These are phyloP conservation scores for Halichoeres trimaculatus DNA, from an alignment of 2,113 vertebrate genomes.

Conservation along the genomic window DNA sequence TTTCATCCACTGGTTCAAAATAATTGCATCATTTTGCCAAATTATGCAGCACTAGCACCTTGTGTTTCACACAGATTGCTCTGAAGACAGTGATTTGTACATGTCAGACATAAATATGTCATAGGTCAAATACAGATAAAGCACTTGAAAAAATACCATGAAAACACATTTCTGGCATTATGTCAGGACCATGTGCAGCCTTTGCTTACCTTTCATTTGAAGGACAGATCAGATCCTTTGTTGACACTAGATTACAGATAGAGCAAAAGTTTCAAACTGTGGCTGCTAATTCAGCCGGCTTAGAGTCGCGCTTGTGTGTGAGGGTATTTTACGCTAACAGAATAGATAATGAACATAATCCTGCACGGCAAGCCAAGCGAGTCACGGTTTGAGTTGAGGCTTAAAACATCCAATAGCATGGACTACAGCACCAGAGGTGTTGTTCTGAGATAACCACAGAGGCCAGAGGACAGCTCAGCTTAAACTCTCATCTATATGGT, in stretches of 20 bases:
- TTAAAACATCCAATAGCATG: slow-evolving; percentile 56
- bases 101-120: too few relatives aligned
- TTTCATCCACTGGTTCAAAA: too few relatives aligned
- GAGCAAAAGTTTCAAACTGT: slow-evolving; percentile 31
- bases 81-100: too few relatives aligned
- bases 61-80: too few relatives aligned
- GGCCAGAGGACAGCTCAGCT: slow-evolving; percentile 49
- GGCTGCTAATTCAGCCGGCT: slow-evolving; percentile 40
- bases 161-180: too few relatives aligned
- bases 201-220: neutral
- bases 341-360: slow-evolving; percentile 72
- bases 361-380: slow-evolving; percentile 62
- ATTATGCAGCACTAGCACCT: too few relatives aligned
- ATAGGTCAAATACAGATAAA: too few relatives aligned
- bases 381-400: slow-evolving; percentile 48
- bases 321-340: slow-evolving; percentile 39
- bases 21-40: too few relatives aligned
- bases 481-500: slow-evolving; percentile 49
- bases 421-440: slow-evolving; percentile 54
- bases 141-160: too few relatives aligned
- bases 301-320: slow-evolving; percentile 24
- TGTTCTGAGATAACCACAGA: slow-evolving; percentile 60
- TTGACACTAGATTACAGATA: slow-evolving; percentile 48
- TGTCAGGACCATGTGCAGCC: neutral
- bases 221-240: slow-evolving; percentile 21